Evolutionary conservation across 2,797 vertebrate genomes (phyloP).

Genomic region (Trachurus trachurus): DNA sequence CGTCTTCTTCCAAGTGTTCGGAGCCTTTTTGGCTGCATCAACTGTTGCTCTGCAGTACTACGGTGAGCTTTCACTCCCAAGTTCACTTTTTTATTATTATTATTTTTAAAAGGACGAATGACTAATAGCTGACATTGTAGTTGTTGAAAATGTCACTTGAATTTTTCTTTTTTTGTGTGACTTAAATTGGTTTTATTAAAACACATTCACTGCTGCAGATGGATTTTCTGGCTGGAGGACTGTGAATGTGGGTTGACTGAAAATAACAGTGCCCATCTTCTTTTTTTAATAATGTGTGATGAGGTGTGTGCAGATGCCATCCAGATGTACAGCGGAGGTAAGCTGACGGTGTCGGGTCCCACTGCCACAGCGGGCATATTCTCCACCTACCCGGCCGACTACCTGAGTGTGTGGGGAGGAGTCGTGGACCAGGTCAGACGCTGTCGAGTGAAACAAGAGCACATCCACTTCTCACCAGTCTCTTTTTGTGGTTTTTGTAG

Average conservation of each 20-base stretch:
- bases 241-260: neutral
- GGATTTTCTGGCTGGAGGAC: neutral
- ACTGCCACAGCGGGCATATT: slow-evolving; percentile 85
- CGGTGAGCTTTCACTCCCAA: slow-evolving; percentile 74
- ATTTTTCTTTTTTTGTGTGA: neutral
- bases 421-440: slow-evolving; percentile 90
- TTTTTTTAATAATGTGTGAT: neutral
- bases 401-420: slow-evolving; percentile 83
- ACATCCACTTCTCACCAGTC: too few relatives aligned
- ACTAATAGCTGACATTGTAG: neutral
- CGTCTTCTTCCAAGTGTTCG: slow-evolving; percentile 88
- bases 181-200: neutral
- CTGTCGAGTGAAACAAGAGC: neutral
- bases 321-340: slow-evolving; percentile 75
- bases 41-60: slow-evolving; percentile 88
- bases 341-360: slow-evolving; percentile 78
- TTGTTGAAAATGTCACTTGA: neutral
- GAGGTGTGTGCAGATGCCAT: slow-evolving; percentile 86
- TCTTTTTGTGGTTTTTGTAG: too few relatives aligned
- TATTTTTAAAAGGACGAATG: too few relatives aligned
- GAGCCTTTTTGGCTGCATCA: slow-evolving; percentile 89
- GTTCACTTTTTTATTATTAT: too few relatives aligned
- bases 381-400: slow-evolving; percentile 85
- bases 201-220: neutral
- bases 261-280: neutral